Percentiles rank a stretch among this genome's conserved stretches.
Evolutionary conservation across 2,888 invertebrate species (phyloP).

Genomic region (Gortyna flavago): DNA sequence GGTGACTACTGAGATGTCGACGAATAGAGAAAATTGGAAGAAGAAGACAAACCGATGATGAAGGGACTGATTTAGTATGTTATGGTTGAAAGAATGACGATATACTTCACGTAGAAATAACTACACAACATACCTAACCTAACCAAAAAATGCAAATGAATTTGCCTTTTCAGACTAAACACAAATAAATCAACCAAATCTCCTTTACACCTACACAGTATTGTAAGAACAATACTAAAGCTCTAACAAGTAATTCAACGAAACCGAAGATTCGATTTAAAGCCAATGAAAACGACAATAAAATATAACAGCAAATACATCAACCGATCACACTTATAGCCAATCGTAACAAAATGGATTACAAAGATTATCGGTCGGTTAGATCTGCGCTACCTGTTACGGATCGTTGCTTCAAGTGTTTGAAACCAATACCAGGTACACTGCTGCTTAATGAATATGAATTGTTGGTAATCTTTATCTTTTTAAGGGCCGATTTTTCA

Average conservation of each 20-base stretch:
- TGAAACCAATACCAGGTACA: background rate
- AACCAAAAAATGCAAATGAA: background rate
- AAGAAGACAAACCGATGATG: background rate
- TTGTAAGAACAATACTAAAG: slow-evolving; percentile 1
- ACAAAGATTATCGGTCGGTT: slow-evolving; percentile 35
- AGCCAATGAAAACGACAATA: slow-evolving; percentile 34
- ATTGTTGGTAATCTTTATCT: slow-evolving; percentile 7
- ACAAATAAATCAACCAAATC: background rate
- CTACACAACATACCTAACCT: background rate
- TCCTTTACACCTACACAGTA: background rate
- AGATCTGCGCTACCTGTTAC: slow-evolving; percentile 15
- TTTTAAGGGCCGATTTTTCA: background rate
- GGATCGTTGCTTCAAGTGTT: background rate
- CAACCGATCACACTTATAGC: slow-evolving; percentile 30
- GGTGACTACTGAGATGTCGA: background rate
- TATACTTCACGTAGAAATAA: background rate
- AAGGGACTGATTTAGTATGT: background rate
- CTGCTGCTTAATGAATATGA: background rate
- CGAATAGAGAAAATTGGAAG: background rate
- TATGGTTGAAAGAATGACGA: background rate
- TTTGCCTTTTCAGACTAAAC: background rate
- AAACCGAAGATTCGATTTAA: slow-evolving; percentile 15
- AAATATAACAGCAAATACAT: slow-evolving; percentile 47
- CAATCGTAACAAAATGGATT: slow-evolving; percentile 51
- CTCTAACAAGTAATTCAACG: slow-evolving; percentile 16